Evolutionary conservation across 1,140 invertebrate genomes (phyloP).

Genomic region (Drosophila teissieri): DNA sequence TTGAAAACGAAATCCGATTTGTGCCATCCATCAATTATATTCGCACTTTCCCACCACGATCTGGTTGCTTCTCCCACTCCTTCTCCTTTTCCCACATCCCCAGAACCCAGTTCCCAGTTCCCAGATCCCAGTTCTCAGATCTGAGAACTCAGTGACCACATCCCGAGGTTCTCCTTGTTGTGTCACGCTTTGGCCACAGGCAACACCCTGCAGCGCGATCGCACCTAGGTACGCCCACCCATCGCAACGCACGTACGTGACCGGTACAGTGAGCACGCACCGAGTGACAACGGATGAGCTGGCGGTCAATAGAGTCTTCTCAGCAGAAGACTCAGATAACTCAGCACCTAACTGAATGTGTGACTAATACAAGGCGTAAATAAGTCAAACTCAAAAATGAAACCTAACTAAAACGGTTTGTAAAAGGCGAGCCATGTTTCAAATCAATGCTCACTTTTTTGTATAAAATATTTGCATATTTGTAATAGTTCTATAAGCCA

Average conservation of each 20-base stretch:
- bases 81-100: too few relatives aligned
- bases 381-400: too few relatives aligned
- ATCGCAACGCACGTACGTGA: slow-evolving; percentile 26
- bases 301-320: slow-evolving; percentile 17
- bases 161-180: slow-evolving; percentile 28
- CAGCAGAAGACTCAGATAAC: too few relatives aligned
- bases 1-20: slow-evolving; percentile 41
- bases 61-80: neutral
- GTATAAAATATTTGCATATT: too few relatives aligned
- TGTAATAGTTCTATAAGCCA: too few relatives aligned
- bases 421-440: too few relatives aligned
- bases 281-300: slow-evolving; percentile 22
- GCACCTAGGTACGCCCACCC: neutral
- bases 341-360: too few relatives aligned
- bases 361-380: too few relatives aligned
- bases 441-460: too few relatives aligned
- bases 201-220: slow-evolving; percentile 22
- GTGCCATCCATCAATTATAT: slow-evolving; percentile 66
- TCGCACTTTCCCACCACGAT: slow-evolving; percentile 46
- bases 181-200: slow-evolving; percentile 46
- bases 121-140: neutral
- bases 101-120: too few relatives aligned
- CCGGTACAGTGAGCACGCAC: slow-evolving; percentile 39
- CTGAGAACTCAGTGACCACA: too few relatives aligned
- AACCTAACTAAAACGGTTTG: too few relatives aligned